Base-by-base conservation (phyloP, 1,140 invertebrate species). In the Drosophila orena region DNA sequence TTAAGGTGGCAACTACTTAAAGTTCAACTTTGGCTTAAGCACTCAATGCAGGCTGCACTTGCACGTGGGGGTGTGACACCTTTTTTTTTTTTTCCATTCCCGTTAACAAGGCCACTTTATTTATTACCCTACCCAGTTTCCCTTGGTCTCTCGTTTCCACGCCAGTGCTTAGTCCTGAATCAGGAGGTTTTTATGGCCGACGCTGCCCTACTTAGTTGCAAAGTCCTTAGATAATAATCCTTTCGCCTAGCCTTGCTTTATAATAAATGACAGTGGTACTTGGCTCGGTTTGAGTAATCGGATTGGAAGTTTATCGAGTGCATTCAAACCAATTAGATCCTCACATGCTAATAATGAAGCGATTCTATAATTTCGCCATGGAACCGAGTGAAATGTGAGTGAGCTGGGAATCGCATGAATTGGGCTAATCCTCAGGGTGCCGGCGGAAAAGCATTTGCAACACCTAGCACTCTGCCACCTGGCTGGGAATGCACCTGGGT, bases 1-100 rank as follows among this genome's bases (percentile, higher is more conserved):
- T 86, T 76, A 70, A 79, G 83, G 83, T 86, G 83, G 58, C 44
- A 83, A 61, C 83, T 79, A 76, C 75, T 86, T 88, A 83, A 88
- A 86, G 70, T 86, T 64, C 53, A 77, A 71, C 74, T 84, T 72
- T 71, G 66, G 75, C 75, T 78, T 74, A 78, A 59, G 81, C 72
- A 77, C 60, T 55, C 47, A 15, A 66, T 54, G 22, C 57, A 24
- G 34, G 40, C 30, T 75, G 42, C 42, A 68, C n/a, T 49, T 69
- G 14, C 50, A 49, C 38, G 42, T 50, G 56, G 44, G 40, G 44
- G 44, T 59, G 54, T 80, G 71, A 79, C 76, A 76, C 65, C 49
- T 61, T 55, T 30, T 68, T 70, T 8, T 61, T 55, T 30, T 68
- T 70, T 8, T 7, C 30, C 8, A 10, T 15, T 8, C n/a, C 30